phyloP scores from a whole-genome alignment of 2,797 vertebrate genomes.

The Sebastes itinus region DNA sequence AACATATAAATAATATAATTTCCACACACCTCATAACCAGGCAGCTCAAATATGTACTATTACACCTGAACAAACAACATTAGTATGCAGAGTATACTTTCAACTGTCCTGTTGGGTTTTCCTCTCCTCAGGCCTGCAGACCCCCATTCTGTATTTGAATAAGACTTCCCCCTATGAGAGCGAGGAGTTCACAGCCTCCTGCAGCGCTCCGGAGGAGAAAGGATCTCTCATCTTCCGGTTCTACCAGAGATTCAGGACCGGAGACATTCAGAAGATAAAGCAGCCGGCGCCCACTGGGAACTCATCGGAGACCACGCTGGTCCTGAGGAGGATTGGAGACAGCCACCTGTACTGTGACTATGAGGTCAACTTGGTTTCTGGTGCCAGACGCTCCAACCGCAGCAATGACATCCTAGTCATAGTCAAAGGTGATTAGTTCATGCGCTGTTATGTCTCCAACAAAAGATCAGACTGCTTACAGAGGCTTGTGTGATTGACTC shows the following conservation, averaged over 20 bases:
- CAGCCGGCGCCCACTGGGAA: neutral
- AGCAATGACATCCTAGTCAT: conserved; percentile 60
- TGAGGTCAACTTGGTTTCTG: conserved; percentile 37
- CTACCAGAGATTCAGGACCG: conserved; percentile 25
- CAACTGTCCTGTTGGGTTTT: neutral
- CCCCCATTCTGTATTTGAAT: conserved; percentile 60
- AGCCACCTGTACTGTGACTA: conserved; percentile 71
- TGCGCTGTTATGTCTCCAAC: neutral
- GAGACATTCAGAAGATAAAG: conserved; percentile 27
- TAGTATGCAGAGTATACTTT: neutral
- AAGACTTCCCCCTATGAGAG: conserved; percentile 38
- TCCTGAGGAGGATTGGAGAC: conserved; percentile 32
- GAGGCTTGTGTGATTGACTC: neutral
- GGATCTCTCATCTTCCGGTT: conserved; percentile 68
- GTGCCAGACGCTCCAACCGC: conserved; percentile 52
- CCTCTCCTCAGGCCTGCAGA: conserved; percentile 73
- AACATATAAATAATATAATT: neutral
- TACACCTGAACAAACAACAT: neutral
- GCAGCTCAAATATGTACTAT: neutral
- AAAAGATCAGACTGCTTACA: neutral
- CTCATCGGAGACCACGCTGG: conserved; percentile 37
- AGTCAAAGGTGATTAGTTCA: conserved; percentile 64
- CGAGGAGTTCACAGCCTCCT: conserved; percentile 66
- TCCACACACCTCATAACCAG: neutral
- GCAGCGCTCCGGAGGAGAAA: conserved; percentile 75